These are phyloP conservation scores for Arion vulgaris DNA, from an alignment of 1,140 invertebrate genomes.

Conservation along the genomic window DNA sequence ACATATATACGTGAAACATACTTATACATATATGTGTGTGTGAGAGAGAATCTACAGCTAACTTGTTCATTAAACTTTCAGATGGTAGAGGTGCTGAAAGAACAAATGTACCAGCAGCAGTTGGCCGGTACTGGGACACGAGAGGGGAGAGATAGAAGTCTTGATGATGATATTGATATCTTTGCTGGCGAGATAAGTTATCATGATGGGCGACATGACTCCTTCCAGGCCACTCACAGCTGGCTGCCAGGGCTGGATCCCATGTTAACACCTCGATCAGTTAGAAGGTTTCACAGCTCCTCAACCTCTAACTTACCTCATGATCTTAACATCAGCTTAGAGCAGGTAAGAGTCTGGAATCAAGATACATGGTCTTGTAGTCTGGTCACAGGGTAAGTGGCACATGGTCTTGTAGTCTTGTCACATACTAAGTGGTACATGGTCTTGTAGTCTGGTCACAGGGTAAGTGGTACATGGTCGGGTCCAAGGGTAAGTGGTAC, in stretches of 20 bases:
- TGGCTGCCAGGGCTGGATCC: background rate
- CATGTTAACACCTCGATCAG: slow-evolving; percentile 5
- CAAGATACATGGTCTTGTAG: no score
- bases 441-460: no score
- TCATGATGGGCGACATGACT: background rate
- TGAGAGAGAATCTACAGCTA: no score
- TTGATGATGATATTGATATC: slow-evolving; percentile 15
- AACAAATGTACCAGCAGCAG: slow-evolving; percentile 55
- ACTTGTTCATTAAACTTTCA: slow-evolving; percentile 35
- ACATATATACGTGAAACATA: no score
- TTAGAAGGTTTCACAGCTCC: slow-evolving; percentile 23
- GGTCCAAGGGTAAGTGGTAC: no score
- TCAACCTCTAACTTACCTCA: slow-evolving; percentile 21
- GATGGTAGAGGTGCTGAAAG: slow-evolving; percentile 56
- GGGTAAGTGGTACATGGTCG: no score
- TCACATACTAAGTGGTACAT: no score
- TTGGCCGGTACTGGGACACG: slow-evolving; percentile 25
- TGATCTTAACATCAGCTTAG: slow-evolving; percentile 36
- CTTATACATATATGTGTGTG: no score
- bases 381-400: no score
- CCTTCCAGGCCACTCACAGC: slow-evolving; percentile 13
- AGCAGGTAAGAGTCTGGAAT: slow-evolving; percentile 38
- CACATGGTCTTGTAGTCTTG: no score
- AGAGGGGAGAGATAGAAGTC: slow-evolving; percentile 20
- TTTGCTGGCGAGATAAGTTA: background rate